A percentile compares a stretch with the other conserved stretches of the same genome.
These are phyloP conservation scores for Ischnura elegans DNA, from an alignment of 2,888 invertebrate genomes.

Conservation along the genomic window DNA sequence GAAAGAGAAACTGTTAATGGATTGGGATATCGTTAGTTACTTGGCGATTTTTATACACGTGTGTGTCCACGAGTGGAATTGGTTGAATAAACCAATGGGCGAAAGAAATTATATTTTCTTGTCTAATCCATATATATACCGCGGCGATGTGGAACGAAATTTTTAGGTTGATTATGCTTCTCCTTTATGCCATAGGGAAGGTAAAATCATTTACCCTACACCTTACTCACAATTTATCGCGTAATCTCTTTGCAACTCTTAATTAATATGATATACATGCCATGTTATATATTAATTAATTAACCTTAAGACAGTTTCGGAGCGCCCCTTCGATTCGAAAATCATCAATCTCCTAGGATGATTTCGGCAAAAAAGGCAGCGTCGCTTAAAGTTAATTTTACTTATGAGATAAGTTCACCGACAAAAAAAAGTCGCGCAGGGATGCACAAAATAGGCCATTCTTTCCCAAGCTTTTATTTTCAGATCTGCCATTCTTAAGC, in stretches of 20 bases:
- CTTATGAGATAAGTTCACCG: constrained; percentile 14
- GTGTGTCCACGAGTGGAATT: too few species aligned
- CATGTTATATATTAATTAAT: constrained; percentile 22
- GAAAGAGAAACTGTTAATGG: too few species aligned
- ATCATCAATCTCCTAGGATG: constrained; percentile 3
- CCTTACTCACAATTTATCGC: neutral
- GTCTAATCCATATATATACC: too few species aligned
- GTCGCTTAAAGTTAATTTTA: constrained; percentile 31
- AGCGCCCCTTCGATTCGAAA: constrained; percentile 5
- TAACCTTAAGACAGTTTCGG: neutral
- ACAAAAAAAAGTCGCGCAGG: neutral
- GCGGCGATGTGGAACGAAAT: too few species aligned
- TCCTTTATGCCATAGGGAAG: neutral
- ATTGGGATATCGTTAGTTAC: too few species aligned
- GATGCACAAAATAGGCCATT: neutral
- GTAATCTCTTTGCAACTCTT: neutral
- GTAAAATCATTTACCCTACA: neutral
- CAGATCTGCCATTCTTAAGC: constrained; percentile 31
- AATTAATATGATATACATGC: neutral
- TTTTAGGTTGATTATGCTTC: too few species aligned
- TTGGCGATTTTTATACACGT: too few species aligned
- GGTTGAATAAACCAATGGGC: too few species aligned
- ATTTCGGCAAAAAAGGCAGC: neutral
- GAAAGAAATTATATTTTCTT: too few species aligned
- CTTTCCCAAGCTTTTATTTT: neutral